Conservation (phyloP, 2,888 invertebrate species). For the Callinectes sapidus region DNA sequence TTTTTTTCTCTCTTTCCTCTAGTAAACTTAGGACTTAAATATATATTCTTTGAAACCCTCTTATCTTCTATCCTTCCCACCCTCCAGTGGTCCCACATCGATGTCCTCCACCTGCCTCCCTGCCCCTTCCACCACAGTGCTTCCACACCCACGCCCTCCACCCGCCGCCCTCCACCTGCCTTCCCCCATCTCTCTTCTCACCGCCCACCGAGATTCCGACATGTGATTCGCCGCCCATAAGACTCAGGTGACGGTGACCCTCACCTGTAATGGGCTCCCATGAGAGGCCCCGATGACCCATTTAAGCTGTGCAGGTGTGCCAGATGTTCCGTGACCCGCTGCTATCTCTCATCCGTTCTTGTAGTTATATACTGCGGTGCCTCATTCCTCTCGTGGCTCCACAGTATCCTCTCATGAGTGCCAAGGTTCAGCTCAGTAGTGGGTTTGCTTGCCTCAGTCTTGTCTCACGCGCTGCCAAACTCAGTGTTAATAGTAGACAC, state of each 20-base stretch:
- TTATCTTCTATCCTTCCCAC: background rate
- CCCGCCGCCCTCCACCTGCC: slow-evolving; percentile 2
- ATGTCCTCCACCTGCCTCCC: background rate
- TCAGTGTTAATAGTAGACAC: background rate
- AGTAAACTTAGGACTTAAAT: background rate
- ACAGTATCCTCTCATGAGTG: slow-evolving; percentile 5
- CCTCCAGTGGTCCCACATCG: background rate
- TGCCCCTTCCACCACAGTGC: background rate
- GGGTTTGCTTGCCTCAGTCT: background rate
- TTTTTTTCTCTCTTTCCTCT: background rate
- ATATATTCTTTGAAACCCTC: background rate
- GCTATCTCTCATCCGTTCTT: background rate
- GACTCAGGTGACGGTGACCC: slow-evolving; percentile 29
- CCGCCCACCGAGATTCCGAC: background rate
- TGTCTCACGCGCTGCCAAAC: background rate
- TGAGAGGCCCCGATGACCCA: slow-evolving; percentile 23
- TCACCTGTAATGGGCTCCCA: slow-evolving; percentile 30
- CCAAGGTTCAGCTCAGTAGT: background rate
- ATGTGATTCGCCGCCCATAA: slow-evolving; percentile 8
- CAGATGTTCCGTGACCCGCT: background rate
- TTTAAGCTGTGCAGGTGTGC: background rate
- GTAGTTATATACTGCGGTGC: background rate
- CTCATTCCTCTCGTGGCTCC: background rate
- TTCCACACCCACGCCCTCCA: background rate
- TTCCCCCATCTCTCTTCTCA: background rate